A percentile compares a stretch with the other conserved stretches of the same genome.
These are phyloP conservation scores for Cataglyphis cursor DNA, from an alignment of 2,888 invertebrate species.

Conservation along the genomic window DNA sequence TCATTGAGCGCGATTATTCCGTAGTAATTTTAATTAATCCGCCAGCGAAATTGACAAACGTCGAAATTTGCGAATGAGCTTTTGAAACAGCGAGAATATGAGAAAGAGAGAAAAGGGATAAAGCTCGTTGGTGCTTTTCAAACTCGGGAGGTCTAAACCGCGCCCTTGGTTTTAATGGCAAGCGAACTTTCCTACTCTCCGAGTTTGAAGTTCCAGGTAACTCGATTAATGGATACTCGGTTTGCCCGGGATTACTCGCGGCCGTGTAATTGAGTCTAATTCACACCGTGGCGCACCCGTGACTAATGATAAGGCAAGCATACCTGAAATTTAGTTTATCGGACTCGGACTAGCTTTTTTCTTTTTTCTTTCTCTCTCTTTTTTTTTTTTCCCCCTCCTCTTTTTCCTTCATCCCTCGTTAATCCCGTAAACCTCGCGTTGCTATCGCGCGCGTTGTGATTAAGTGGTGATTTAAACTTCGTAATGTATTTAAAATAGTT, in stretches of 20 bases:
- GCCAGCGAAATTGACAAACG: not conserved
- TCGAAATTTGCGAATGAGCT: constrained; percentile 33
- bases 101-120: constrained; percentile 7
- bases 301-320: constrained; percentile 72
- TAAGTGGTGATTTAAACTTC: constrained; percentile 44
- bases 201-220: constrained; percentile 76
- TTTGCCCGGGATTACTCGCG: constrained; percentile 75
- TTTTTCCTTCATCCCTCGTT: constrained; percentile 36
- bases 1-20: constrained; percentile 3
- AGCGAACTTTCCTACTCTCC: constrained; percentile 70
- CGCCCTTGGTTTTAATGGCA: constrained; percentile 75
- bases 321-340: constrained; percentile 69
- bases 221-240: constrained; percentile 78
- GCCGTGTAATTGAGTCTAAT: constrained; percentile 76
- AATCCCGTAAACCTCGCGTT: constrained; percentile 26
- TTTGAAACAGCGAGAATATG: not conserved
- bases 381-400: constrained; percentile 45
- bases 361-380: not conserved
- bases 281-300: constrained; percentile 73
- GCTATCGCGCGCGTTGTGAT: constrained; percentile 42
- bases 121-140: constrained; percentile 52
- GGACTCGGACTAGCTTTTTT: constrained; percentile 22
- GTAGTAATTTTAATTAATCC: constrained; percentile 29
- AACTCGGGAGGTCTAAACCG: constrained; percentile 70
- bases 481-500: constrained; percentile 48